phyloP scores from a whole-genome alignment of 2,888 invertebrate genomes.

The Pyralis farinalis region DNA sequence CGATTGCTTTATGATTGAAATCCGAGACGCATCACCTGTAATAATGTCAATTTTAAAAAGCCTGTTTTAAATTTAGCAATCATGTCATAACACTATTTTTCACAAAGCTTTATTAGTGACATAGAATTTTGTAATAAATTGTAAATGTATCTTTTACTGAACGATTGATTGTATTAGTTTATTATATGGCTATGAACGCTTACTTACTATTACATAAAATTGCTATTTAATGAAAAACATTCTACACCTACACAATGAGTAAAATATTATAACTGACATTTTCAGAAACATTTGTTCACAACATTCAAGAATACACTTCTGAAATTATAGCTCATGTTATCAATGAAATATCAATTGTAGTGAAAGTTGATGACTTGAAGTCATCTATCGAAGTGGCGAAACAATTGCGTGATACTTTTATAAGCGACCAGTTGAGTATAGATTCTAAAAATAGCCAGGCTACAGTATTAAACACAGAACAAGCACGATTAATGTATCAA shows the following conservation, averaged over 20 bases:
- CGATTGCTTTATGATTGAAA: no score
- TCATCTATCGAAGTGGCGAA: conserved; percentile 28
- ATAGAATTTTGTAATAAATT: no score
- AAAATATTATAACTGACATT: conserved; percentile 1
- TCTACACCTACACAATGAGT: background rate
- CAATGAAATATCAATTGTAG: conserved; percentile 20
- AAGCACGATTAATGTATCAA: conserved; percentile 6
- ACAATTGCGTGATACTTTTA: conserved; percentile 27
- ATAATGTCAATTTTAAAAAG: no score
- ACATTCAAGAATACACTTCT: conserved; percentile 35
- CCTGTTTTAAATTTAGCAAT: no score
- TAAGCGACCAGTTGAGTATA: background rate
- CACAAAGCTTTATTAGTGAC: no score
- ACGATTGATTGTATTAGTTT: no score
- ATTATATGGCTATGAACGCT: no score
- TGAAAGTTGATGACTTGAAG: conserved; percentile 23
- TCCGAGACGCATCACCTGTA: no score
- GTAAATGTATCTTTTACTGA: no score
- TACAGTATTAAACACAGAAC: background rate
- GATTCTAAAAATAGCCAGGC: conserved; percentile 1
- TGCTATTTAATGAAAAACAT: no score
- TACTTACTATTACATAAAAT: no score
- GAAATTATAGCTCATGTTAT: conserved; percentile 27
- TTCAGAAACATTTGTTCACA: conserved; percentile 25
- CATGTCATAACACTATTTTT: no score